A percentile compares a stretch with the other conserved stretches of the same genome.
phyloP scores from a whole-genome alignment of 2,113 vertebrate species.

The Pelecanoides urinatrix region DNA sequence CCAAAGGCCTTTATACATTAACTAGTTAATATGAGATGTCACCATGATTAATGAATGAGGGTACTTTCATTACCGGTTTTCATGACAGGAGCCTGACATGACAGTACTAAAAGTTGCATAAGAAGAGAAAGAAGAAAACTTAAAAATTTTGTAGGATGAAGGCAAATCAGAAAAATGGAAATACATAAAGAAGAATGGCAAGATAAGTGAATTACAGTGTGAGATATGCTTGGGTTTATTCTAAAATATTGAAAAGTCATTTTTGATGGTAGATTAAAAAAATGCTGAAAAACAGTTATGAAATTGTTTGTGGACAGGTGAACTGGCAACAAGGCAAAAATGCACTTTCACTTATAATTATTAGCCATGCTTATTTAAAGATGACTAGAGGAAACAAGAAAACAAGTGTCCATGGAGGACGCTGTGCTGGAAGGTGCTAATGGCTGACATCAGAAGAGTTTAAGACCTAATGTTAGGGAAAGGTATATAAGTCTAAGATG shows the following conservation, averaged over 20 bases:
- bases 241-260: not conserved
- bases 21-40: slow-evolving; percentile 44
- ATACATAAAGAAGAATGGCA: not conserved
- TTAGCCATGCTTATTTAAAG: not conserved
- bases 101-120: not conserved
- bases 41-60: slow-evolving; percentile 27
- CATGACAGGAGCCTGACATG: not conserved
- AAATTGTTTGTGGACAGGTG: not conserved
- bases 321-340: not conserved
- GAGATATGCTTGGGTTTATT: not conserved
- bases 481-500: not conserved
- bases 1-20: slow-evolving; percentile 11
- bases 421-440: not conserved
- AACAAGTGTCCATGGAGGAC: not conserved
- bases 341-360: not conserved
- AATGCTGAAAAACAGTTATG: rapidly evolving
- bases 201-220: not conserved
- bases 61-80: not conserved
- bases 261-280: not conserved
- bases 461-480: not conserved
- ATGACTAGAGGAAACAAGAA: not conserved
- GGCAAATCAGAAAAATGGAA: not conserved
- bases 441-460: not conserved
- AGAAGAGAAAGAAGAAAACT: not conserved
- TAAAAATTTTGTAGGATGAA: not conserved